A percentile compares a stretch with the other conserved stretches of the same genome.
Conservation (phyloP, 2,888 invertebrate genomes). For the Phymatocera aterrima region DNA sequence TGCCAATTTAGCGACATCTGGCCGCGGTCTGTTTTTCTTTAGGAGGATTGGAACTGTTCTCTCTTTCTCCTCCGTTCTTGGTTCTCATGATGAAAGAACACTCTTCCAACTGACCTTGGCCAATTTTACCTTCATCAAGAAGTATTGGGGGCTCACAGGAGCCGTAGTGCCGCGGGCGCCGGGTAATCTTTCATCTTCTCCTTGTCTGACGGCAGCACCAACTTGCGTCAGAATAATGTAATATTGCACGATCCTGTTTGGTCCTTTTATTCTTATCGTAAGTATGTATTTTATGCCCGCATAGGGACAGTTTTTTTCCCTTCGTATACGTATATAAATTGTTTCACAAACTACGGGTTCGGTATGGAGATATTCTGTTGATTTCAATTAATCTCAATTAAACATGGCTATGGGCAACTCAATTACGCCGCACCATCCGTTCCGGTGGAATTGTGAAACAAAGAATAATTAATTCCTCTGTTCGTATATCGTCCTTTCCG, state of each 20-base stretch:
- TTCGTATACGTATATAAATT: too few species aligned
- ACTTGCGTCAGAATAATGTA: constrained; percentile 20
- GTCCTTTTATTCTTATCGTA: neutral
- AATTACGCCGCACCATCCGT: neutral
- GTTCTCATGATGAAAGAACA: constrained; percentile 13
- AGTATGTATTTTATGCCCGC: neutral
- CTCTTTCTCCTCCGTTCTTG: constrained; percentile 19
- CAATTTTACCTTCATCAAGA: constrained; percentile 37
- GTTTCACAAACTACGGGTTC: neutral
- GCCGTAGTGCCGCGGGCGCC: neutral
- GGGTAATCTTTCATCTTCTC: constrained; percentile 34
- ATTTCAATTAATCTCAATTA: neutral
- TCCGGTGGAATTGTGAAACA: neutral
- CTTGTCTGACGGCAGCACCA: neutral
- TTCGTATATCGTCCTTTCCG: constrained; percentile 43
- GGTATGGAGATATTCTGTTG: neutral
- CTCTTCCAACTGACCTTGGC: constrained; percentile 31
- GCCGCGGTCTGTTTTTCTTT: constrained; percentile 64
- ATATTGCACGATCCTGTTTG: neutral
- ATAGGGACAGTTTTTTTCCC: neutral
- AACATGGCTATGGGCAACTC: neutral
- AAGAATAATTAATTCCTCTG: constrained; percentile 33
- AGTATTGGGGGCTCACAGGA: constrained; percentile 25
- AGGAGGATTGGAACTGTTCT: constrained; percentile 56
- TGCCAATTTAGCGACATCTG: constrained; percentile 69